A percentile compares a stretch with the other conserved stretches of the same genome.
phyloP scores from a whole-genome alignment of 2,797 vertebrate genomes.

The Sebastes nivosus region DNA sequence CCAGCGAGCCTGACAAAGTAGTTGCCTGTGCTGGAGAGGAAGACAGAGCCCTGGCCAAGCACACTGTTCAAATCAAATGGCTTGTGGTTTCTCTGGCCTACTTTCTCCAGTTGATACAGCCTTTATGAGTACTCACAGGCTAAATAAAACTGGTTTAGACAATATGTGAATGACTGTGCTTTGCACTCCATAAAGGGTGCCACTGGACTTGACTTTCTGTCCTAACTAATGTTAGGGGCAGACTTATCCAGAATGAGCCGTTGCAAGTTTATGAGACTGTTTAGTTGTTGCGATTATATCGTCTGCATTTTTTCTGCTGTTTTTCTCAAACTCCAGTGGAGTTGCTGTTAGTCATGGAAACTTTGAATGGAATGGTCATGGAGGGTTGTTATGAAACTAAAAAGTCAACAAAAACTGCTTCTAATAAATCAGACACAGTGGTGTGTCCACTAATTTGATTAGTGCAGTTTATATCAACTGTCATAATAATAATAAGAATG shows the following conservation, averaged over 20 bases:
- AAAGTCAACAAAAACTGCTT: constrained; percentile 44
- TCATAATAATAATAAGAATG: constrained; percentile 25
- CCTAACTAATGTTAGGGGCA: constrained; percentile 5
- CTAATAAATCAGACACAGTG: constrained; percentile 39
- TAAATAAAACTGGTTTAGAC: constrained; percentile 41
- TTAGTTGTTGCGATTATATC: constrained; percentile 17
- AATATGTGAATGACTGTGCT: constrained; percentile 30
- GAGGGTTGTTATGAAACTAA: constrained; percentile 40
- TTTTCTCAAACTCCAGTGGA: constrained; percentile 23
- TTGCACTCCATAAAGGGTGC: constrained; percentile 35
- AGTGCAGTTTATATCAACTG: constrained; percentile 32
- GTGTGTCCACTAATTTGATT: constrained; percentile 32
- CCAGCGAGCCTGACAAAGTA: constrained; percentile 58
- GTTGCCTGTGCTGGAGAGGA: constrained; percentile 56
- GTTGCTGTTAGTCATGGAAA: constrained; percentile 59
- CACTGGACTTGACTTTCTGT: constrained; percentile 6
- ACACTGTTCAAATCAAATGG: constrained; percentile 40
- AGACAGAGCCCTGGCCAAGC: constrained; percentile 41
- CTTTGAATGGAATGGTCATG: constrained; percentile 21
- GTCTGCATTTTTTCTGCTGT: constrained; percentile 10
- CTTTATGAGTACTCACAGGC: constrained; percentile 51
- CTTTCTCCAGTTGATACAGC: constrained; percentile 25
- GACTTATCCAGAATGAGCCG: background rate
- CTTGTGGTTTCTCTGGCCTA: constrained; percentile 55
- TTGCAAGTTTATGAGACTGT: background rate